These are phyloP conservation scores for Nephrocerus scutellatus DNA, from an alignment of 2,888 invertebrate species.

Conservation along the genomic window DNA sequence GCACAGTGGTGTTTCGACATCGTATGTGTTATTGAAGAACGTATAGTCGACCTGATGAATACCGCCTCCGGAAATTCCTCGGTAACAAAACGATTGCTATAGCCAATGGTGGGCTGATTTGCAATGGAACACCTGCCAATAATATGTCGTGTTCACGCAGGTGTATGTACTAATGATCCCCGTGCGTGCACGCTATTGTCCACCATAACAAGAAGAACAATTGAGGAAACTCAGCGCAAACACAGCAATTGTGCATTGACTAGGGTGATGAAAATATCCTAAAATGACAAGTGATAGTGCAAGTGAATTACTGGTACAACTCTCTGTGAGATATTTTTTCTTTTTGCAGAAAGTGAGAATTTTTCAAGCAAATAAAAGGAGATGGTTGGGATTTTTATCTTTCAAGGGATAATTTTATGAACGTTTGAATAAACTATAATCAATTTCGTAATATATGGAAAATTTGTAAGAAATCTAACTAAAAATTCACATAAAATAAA, in stretches of 20 bases:
- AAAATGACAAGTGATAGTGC: constrained; percentile 18
- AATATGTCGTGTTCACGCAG: constrained; percentile 38
- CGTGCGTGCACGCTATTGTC: constrained; percentile 88
- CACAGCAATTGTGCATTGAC: constrained; percentile 92
- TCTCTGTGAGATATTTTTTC: too few species aligned
- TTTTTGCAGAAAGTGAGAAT: too few species aligned
- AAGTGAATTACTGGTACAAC: too few species aligned
- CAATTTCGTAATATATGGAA: too few species aligned
- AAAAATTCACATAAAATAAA: too few species aligned
- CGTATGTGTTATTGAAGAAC: constrained; percentile 85
- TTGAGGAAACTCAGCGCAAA: constrained; percentile 82
- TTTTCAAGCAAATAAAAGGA: too few species aligned
- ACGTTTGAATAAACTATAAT: too few species aligned
- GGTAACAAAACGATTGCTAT: constrained; percentile 48
- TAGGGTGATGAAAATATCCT: constrained; percentile 86
- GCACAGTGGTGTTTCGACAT: constrained; percentile 85
- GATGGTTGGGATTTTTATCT: too few species aligned
- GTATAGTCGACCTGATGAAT: constrained; percentile 84
- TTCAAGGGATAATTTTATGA: too few species aligned
- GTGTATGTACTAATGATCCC: constrained; percentile 66
- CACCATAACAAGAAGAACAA: constrained; percentile 92
- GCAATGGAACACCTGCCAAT: constrained; percentile 79
- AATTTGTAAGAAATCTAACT: too few species aligned
- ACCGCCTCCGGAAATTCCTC: constrained; percentile 67
- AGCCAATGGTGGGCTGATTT: constrained; percentile 89